These are phyloP conservation scores for Oryzias melastigma DNA, from an alignment of 2,113 vertebrate genomes.

Conservation along the genomic window DNA sequence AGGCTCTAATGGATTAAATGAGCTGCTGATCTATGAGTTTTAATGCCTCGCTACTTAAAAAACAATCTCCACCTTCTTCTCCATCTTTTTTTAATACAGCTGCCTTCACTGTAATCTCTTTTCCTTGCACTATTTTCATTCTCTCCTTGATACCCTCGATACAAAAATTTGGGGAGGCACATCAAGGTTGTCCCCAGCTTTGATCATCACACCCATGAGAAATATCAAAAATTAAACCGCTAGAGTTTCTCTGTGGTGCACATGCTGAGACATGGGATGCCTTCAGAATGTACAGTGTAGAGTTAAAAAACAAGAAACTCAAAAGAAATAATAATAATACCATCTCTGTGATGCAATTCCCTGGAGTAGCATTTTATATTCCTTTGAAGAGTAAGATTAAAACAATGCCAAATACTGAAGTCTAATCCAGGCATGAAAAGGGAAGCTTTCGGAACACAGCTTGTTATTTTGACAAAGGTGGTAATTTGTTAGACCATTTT, in stretches of 20 bases:
- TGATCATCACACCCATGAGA: constrained; percentile 60
- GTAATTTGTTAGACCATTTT: constrained; percentile 32
- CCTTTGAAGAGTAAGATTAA: constrained; percentile 44
- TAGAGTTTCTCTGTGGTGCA: constrained; percentile 16
- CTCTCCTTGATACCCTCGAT: constrained; percentile 25
- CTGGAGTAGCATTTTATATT: constrained; percentile 35
- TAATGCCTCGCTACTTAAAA: constrained; percentile 22
- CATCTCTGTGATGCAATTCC: constrained; percentile 26
- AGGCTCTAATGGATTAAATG: constrained; percentile 45
- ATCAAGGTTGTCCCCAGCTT: constrained; percentile 65
- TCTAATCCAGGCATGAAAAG: constrained; percentile 41
- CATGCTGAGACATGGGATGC: constrained; percentile 28
- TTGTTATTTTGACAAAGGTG: constrained; percentile 32
- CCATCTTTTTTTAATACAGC: constrained; percentile 3
- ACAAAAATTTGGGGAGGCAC: constrained; percentile 54
- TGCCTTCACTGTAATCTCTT: constrained; percentile 11
- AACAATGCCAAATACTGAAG: constrained; percentile 28
- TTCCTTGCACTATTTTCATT: constrained; percentile 21
- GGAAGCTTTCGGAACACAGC: constrained; percentile 44
- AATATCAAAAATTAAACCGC: constrained; percentile 66
- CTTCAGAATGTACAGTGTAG: constrained; percentile 35
- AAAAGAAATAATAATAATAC: neutral
- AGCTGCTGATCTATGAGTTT: constrained; percentile 32
- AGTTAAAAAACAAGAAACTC: constrained; percentile 46
- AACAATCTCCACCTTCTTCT: constrained; percentile 9